Percentiles rank a stretch among this genome's conserved stretches.
These are phyloP conservation scores for Heliconius hermathena DNA, from an alignment of 1,140 invertebrate genomes.

Conservation along the genomic window DNA sequence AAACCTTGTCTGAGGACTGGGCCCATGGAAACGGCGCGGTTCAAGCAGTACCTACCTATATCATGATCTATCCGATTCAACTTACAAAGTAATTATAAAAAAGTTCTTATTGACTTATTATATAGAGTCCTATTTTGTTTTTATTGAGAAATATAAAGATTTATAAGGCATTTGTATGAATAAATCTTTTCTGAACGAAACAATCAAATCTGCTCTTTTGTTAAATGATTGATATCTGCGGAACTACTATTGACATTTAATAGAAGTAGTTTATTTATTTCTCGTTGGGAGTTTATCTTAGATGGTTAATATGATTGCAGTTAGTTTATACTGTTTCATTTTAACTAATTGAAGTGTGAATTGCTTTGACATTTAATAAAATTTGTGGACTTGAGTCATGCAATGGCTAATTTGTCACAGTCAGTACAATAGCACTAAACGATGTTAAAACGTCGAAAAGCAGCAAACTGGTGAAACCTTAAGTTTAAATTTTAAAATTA, in stretches of 20 bases:
- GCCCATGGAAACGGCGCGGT: too few relatives aligned
- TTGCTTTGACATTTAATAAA: slow-evolving; percentile 23
- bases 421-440: neutral
- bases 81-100: too few relatives aligned
- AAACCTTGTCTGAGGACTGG: too few relatives aligned
- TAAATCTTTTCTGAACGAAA: neutral
- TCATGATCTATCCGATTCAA: too few relatives aligned
- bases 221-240: slow-evolving; percentile 11
- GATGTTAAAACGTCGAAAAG: neutral
- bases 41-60: too few relatives aligned
- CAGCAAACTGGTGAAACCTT: too few relatives aligned
- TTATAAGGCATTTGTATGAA: neutral
- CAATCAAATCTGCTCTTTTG: neutral
- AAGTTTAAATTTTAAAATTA: too few relatives aligned
- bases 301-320: neutral
- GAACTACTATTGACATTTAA: slow-evolving; percentile 9
- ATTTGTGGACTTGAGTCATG: slow-evolving; percentile 17
- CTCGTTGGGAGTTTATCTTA: neutral
- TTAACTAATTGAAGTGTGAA: slow-evolving; percentile 32
- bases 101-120: too few relatives aligned
- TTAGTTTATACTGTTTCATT: slow-evolving; percentile 18
- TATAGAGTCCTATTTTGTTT: too few relatives aligned
- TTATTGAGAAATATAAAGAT: neutral
- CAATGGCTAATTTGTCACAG: neutral
- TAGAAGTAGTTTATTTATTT: slow-evolving; percentile 4